A percentile compares a stretch with the other conserved stretches of the same genome.
Conservation (phyloP, 2,113 vertebrate species). For the Rallus limicola region DNA sequence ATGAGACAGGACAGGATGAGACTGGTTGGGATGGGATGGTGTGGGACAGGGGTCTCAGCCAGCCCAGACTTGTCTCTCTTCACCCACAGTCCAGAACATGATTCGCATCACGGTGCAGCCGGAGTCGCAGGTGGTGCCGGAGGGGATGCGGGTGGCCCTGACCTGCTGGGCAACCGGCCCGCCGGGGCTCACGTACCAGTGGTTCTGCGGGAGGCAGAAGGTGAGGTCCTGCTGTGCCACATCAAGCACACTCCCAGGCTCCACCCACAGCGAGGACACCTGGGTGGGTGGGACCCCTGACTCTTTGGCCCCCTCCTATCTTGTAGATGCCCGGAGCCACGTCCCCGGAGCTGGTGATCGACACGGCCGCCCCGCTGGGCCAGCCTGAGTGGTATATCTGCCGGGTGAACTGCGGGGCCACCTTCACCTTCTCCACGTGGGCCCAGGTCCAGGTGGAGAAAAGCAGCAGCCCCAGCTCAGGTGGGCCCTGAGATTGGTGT, state of each 20-base stretch:
- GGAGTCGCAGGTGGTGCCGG: constrained; percentile 54
- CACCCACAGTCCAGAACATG: constrained; percentile 56
- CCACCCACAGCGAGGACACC: rapidly evolving
- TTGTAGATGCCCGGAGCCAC: constrained; percentile 73
- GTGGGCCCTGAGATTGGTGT: neutral
- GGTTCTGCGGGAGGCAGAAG: constrained; percentile 84
- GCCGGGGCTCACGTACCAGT: constrained; percentile 78
- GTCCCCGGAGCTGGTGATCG: constrained; percentile 73
- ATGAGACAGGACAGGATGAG: neutral
- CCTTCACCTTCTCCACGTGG: constrained; percentile 83
- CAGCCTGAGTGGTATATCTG: constrained; percentile 80
- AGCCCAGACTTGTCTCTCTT: neutral
- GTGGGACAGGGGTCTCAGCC: rapidly evolving
- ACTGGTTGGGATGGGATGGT: neutral
- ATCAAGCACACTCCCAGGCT: rapidly evolving
- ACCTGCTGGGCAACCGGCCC: constrained; percentile 76
- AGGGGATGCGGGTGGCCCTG: constrained; percentile 71
- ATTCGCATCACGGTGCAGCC: constrained; percentile 80
- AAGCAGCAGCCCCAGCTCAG: constrained; percentile 66
- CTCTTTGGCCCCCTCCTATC: neutral
- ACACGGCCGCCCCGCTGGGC: neutral
- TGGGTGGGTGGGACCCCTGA: rapidly evolving
- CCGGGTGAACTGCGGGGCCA: constrained; percentile 75
- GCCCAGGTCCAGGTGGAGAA: constrained; percentile 65
- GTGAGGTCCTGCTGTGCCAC: constrained; percentile 15